Evolutionary conservation across 2,888 invertebrate genomes (phyloP).

Genomic region (Fabriciana adippe): DNA sequence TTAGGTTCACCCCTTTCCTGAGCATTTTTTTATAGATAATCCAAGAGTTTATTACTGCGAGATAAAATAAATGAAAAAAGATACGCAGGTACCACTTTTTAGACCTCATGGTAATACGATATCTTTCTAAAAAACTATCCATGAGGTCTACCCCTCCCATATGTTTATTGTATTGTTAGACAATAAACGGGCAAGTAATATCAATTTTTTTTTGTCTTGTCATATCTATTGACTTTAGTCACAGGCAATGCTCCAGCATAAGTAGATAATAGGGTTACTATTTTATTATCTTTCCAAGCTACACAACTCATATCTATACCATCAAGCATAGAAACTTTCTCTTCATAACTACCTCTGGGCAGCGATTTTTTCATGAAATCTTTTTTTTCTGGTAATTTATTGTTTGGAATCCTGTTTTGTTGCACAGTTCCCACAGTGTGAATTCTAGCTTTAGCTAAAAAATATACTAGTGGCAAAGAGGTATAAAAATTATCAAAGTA

Average conservation of each 20-base stretch:
- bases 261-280: constrained; percentile 40
- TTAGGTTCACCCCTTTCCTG: constrained; percentile 48
- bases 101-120: constrained; percentile 48
- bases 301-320: constrained; percentile 50
- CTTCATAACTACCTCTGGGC: constrained; percentile 53
- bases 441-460: constrained; percentile 48
- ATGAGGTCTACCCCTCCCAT: constrained; percentile 56
- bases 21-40: constrained; percentile 49
- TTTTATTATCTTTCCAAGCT: constrained; percentile 54
- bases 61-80: constrained; percentile 52
- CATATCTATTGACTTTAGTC: constrained; percentile 43
- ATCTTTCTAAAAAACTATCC: constrained; percentile 52
- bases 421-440: constrained; percentile 49
- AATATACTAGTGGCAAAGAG: constrained; percentile 46
- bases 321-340: constrained; percentile 49
- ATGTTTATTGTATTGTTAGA: constrained; percentile 53
- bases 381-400: constrained; percentile 50
- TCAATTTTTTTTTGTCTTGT: constrained; percentile 47
- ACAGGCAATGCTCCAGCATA: constrained; percentile 24
- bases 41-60: constrained; percentile 51
- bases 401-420: constrained; percentile 50
- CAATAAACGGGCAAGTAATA: constrained; percentile 53
- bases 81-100: constrained; percentile 56
- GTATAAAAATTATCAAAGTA: constrained; percentile 51
- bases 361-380: constrained; percentile 52